A percentile compares a stretch with the other conserved stretches of the same genome.
phyloP scores from a whole-genome alignment of 2,113 vertebrate genomes.

The Sclerurus mexicanus region DNA sequence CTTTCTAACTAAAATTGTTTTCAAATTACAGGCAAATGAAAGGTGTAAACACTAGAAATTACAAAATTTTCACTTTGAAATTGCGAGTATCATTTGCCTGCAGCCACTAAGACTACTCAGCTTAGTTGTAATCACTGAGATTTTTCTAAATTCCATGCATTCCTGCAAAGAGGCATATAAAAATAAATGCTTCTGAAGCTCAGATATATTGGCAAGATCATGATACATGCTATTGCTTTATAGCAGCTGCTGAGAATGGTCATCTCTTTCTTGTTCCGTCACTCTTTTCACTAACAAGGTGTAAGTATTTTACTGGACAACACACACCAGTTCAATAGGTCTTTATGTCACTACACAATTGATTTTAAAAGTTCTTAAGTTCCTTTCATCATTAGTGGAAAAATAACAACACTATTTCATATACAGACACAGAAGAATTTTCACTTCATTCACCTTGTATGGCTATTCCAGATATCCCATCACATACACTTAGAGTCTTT shows the following conservation, averaged over 20 bases:
- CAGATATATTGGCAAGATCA: background rate
- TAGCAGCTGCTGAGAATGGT: background rate
- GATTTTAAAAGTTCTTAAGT: background rate
- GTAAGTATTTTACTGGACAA: background rate
- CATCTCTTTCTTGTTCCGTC: background rate
- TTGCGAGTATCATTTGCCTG: background rate
- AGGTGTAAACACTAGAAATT: background rate
- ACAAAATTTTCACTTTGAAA: background rate
- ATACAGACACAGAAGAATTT: background rate
- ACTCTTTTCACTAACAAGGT: background rate
- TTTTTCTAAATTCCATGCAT: background rate
- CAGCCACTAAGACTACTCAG: background rate
- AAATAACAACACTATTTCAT: background rate
- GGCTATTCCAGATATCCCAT: background rate
- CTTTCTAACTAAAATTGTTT: background rate
- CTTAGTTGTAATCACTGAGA: background rate
- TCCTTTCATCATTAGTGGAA: background rate
- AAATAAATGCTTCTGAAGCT: background rate
- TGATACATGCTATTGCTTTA: background rate
- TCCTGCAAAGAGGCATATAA: background rate
- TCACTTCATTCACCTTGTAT: background rate
- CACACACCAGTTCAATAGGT: background rate
- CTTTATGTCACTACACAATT: background rate
- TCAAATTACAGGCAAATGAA: background rate
- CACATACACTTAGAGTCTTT: background rate